A percentile compares a stretch with the other conserved stretches of the same genome.
Conservation (phyloP, 2,113 vertebrate species). For the Bagarius yarrelli region DNA sequence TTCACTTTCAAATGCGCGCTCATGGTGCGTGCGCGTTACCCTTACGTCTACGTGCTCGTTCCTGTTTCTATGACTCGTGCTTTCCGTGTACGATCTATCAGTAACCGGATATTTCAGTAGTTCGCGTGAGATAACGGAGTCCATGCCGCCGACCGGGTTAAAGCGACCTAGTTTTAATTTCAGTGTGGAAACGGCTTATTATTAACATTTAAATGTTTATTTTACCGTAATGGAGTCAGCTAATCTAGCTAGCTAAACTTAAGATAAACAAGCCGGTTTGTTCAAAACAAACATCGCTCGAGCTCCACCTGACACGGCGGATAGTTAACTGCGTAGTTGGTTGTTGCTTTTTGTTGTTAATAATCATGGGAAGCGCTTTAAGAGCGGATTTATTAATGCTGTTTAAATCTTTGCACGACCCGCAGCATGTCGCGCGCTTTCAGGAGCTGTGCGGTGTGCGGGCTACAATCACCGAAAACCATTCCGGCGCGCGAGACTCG, state of each 20-base stretch:
- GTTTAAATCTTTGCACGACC: slow-evolving; percentile 76
- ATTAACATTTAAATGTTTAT: not conserved
- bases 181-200: not conserved
- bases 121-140: slow-evolving; percentile 33
- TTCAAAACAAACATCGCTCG: not conserved
- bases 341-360: not conserved
- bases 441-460: slow-evolving; percentile 86
- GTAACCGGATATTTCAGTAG: slow-evolving; percentile 33
- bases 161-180: not conserved
- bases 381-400: slow-evolving; percentile 50
- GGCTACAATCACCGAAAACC: slow-evolving; percentile 52
- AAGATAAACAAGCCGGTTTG: slow-evolving; percentile 1
- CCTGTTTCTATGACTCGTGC: not conserved
- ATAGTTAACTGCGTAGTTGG: not conserved
- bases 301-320: too few relatives aligned
- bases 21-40: slow-evolving; percentile 44
- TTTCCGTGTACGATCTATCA: slow-evolving; percentile 55
- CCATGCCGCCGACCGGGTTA: not conserved
- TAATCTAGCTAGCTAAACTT: not conserved
- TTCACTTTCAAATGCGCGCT: not conserved
- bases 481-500: slow-evolving; percentile 35
- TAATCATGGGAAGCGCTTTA: slow-evolving; percentile 58
- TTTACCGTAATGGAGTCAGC: not conserved
- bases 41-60: slow-evolving; percentile 18
- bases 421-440: slow-evolving; percentile 85